A percentile compares a stretch with the other conserved stretches of the same genome.
These are phyloP conservation scores for Hemicordylus capensis DNA, from an alignment of 2,113 vertebrate genomes.

Conservation along the genomic window DNA sequence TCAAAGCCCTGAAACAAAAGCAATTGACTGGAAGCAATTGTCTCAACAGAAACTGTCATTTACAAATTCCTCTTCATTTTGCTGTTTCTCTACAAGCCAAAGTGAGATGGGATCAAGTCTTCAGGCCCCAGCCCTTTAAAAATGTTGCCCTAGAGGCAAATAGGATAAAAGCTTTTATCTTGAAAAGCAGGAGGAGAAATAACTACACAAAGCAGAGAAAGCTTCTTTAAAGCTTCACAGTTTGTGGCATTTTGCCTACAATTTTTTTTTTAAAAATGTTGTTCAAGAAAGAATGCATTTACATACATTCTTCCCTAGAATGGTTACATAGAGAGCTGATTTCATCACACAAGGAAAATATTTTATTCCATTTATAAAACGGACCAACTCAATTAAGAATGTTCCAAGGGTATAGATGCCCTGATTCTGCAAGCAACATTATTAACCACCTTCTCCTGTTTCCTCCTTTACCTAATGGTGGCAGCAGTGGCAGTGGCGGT, in stretches of 20 bases:
- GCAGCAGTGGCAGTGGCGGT: too few relatives aligned
- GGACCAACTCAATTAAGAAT: slow-evolving; percentile 47
- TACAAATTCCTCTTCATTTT: slow-evolving; percentile 28
- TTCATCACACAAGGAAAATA: slow-evolving; percentile 47
- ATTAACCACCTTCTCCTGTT: background rate
- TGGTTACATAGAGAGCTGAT: slow-evolving; percentile 13
- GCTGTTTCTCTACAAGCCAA: slow-evolving; percentile 15
- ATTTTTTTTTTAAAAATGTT: slow-evolving; percentile 29
- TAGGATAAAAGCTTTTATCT: background rate
- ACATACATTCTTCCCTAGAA: slow-evolving; percentile 38
- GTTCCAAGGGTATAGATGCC: slow-evolving; percentile 54
- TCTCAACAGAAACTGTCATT: slow-evolving; percentile 18
- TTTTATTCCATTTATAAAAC: slow-evolving; percentile 51
- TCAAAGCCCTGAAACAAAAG: slow-evolving; percentile 37
- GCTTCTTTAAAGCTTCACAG: background rate
- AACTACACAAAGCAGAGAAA: background rate
- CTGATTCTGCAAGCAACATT: slow-evolving; percentile 45
- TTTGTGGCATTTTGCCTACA: slow-evolving; percentile 33
- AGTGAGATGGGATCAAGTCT: background rate
- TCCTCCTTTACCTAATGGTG: too few relatives aligned
- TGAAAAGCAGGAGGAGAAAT: background rate
- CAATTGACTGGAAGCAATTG: slow-evolving; percentile 48
- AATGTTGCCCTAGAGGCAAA: slow-evolving; percentile 10
- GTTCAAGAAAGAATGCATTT: background rate
- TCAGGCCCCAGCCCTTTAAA: slow-evolving; percentile 15